A percentile compares a stretch with the other conserved stretches of the same genome.
Conservation (phyloP, 1,140 invertebrate genomes). For the Tribolium madens region DNA sequence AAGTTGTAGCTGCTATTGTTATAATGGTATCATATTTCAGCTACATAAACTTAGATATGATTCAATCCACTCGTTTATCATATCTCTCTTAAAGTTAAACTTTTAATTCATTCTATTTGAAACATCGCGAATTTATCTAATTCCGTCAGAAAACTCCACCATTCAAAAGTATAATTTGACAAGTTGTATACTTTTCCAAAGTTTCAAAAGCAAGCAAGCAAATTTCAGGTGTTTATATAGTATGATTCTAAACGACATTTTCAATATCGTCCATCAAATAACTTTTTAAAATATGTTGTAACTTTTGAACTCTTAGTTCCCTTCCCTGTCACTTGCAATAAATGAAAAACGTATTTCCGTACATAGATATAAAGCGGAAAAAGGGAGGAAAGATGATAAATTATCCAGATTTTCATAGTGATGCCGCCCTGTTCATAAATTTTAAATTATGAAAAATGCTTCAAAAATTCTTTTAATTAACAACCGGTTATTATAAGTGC, state of each 20-base stretch:
- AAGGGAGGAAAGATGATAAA: conserved; percentile 11
- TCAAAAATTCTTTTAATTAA: neutral
- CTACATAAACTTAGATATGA: too few species aligned
- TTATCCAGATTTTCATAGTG: conserved; percentile 17
- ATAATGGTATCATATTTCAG: too few species aligned
- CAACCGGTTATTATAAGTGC: too few species aligned
- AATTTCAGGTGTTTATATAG: conserved; percentile 32
- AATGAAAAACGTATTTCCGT: conserved; percentile 40
- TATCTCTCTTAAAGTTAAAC: too few species aligned
- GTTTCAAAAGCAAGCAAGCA: neutral
- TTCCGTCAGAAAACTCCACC: neutral
- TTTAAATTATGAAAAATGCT: neutral
- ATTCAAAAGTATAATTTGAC: neutral
- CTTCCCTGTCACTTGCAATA: conserved; percentile 25
- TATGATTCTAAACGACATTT: conserved; percentile 10
- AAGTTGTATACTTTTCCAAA: neutral
- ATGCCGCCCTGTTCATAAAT: neutral
- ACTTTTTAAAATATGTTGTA: conserved; percentile 24
- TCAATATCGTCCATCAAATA: conserved; percentile 33
- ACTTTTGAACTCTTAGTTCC: conserved; percentile 26
- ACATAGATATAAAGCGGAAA: conserved; percentile 19
- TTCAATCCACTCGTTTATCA: too few species aligned
- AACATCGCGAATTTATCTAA: too few species aligned
- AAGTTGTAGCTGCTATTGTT: too few species aligned
- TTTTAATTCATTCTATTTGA: too few species aligned